Evolutionary conservation across 2,888 invertebrate genomes (phyloP).

Genomic region (Rhyacophila evoluta): DNA sequence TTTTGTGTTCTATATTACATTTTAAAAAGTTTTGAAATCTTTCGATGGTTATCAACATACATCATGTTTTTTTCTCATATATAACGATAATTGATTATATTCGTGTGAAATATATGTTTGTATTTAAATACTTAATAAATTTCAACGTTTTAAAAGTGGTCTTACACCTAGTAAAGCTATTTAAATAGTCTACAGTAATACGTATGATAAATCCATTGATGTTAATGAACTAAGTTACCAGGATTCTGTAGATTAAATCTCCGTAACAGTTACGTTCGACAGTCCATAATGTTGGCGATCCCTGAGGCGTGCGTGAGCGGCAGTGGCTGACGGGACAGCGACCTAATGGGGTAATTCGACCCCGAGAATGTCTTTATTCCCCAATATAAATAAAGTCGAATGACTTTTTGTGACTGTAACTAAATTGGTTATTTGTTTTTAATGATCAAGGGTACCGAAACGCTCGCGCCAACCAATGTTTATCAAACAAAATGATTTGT

Average conservation of each 20-base stretch:
- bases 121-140: too few species aligned
- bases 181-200: too few species aligned
- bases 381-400: slow-evolving; percentile 54
- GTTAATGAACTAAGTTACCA: too few species aligned
- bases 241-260: not conserved
- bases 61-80: too few species aligned
- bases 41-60: too few species aligned
- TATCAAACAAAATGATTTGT: slow-evolving; percentile 33
- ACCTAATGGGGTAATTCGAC: slow-evolving; percentile 54
- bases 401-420: slow-evolving; percentile 55
- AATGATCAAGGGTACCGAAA: slow-evolving; percentile 45
- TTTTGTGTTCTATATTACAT: too few species aligned
- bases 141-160: too few species aligned
- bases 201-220: too few species aligned
- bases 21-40: too few species aligned
- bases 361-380: slow-evolving; percentile 54
- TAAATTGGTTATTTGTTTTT: slow-evolving; percentile 55
- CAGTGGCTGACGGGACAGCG: slow-evolving; percentile 11
- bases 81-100: too few species aligned
- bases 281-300: slow-evolving; percentile 19
- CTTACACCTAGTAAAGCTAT: too few species aligned
- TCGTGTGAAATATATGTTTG: too few species aligned
- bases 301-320: slow-evolving; percentile 8
- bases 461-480: slow-evolving; percentile 31
- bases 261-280: not conserved